A percentile compares a stretch with the other conserved stretches of the same genome.
These are phyloP conservation scores for Lasioglossum pauxillum DNA, from an alignment of 2,888 invertebrate species.

Conservation along the genomic window DNA sequence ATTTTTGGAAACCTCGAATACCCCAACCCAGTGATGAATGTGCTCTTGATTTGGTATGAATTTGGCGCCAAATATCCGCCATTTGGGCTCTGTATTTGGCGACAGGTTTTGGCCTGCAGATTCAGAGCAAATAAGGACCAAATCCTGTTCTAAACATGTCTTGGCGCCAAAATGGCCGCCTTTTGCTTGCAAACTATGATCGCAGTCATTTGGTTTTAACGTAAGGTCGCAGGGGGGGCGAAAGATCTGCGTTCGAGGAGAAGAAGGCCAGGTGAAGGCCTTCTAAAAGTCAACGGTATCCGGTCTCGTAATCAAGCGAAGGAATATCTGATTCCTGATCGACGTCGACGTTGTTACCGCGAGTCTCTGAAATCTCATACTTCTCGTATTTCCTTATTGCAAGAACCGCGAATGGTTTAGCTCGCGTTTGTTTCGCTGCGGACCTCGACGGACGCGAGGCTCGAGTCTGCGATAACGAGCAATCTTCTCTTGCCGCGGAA, in stretches of 20 bases:
- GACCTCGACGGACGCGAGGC: background rate
- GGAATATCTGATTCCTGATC: constrained; percentile 43
- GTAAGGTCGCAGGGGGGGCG: background rate
- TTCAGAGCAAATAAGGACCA: too few relatives aligned
- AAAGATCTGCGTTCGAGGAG: background rate
- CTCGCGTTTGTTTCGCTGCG: background rate
- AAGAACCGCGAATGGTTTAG: background rate
- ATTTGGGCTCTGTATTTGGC: too few relatives aligned
- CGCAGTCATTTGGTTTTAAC: too few relatives aligned
- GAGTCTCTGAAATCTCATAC: background rate
- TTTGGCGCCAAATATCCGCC: too few relatives aligned
- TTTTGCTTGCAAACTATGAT: too few relatives aligned
- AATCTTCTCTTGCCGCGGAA: background rate
- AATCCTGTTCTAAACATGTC: too few relatives aligned
- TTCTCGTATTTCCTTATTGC: constrained; percentile 47
- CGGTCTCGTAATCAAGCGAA: constrained; percentile 16
- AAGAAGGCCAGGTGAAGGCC: background rate
- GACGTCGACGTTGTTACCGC: background rate
- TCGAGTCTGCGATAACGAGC: background rate
- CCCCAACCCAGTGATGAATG: too few relatives aligned
- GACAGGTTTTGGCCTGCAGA: too few relatives aligned
- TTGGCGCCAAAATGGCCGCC: too few relatives aligned
- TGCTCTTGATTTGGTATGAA: too few relatives aligned
- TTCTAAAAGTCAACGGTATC: background rate
- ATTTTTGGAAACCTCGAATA: too few relatives aligned